Percentiles rank a stretch among this genome's conserved stretches.
Evolutionary conservation across 2,113 vertebrate species (phyloP).

Genomic region (Cheilinus undulatus): DNA sequence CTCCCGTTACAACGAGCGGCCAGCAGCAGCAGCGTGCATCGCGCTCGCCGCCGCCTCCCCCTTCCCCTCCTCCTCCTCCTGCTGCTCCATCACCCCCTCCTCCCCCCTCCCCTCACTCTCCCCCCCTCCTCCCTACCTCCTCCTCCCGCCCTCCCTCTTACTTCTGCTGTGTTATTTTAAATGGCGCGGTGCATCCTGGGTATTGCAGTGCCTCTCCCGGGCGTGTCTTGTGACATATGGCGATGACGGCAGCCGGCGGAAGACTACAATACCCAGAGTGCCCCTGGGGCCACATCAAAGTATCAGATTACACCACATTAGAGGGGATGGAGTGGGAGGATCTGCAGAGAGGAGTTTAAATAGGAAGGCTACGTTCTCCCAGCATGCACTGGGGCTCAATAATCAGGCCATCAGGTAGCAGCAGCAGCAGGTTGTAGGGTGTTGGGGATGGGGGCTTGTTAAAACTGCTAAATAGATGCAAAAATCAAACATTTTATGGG

Average conservation of each 20-base stretch:
- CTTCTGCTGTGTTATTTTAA: conserved; percentile 72
- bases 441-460: no score
- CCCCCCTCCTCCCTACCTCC: conserved; percentile 18
- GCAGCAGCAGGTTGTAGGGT: no score
- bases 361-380: conserved; percentile 48
- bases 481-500: no score
- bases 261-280: conserved; percentile 82
- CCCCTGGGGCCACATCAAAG: conserved; percentile 72
- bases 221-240: conserved; percentile 81
- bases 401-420: conserved; percentile 60
- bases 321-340: conserved; percentile 59
- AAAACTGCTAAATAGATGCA: no score
- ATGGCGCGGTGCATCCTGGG: conserved; percentile 78
- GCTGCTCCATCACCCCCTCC: conserved; percentile 2
- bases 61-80: background rate
- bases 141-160: conserved; percentile 19
- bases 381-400: conserved; percentile 22
- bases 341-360: conserved; percentile 68
- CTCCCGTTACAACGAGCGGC: conserved; percentile 70
- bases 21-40: conserved; percentile 60
- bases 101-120: background rate
- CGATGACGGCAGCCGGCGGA: conserved; percentile 28
- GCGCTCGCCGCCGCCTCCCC: conserved; percentile 55
- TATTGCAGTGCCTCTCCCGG: conserved; percentile 78
- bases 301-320: conserved; percentile 84